Evolutionary conservation across 2,113 vertebrate species (phyloP).

Genomic region (Lampris incognitus): DNA sequence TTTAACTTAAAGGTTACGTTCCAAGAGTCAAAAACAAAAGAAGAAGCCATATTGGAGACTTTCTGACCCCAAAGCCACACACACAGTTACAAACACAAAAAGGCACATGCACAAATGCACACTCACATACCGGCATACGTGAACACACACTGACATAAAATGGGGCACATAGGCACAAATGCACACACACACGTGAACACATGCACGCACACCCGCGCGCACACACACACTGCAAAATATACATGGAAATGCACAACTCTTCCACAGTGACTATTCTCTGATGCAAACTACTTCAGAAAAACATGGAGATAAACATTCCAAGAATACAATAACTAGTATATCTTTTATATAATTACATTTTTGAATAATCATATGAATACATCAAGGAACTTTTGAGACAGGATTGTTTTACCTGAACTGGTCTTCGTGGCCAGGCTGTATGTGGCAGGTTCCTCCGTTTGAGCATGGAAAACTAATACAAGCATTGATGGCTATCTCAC

Average conservation of each 20-base stretch:
- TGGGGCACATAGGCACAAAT: neutral
- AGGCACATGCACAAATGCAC: too few species aligned
- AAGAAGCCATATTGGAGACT: neutral
- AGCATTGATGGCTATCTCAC: conserved; percentile 90
- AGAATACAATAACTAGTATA: too few species aligned
- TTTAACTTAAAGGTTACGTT: neutral
- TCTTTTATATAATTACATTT: too few species aligned
- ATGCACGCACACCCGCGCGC: neutral
- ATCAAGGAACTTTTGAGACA: too few species aligned
- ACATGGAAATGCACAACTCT: neutral
- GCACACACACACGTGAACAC: neutral
- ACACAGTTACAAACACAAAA: too few species aligned
- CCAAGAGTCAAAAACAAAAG: neutral
- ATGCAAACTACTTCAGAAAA: too few species aligned
- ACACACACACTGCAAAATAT: neutral
- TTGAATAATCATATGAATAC: too few species aligned
- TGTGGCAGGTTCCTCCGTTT: conserved; percentile 94
- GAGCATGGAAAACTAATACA: conserved; percentile 92
- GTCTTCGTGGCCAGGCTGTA: conserved; percentile 85
- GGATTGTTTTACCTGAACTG: conserved; percentile 89
- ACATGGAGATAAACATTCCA: too few species aligned
- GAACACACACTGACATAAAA: too few species aligned
- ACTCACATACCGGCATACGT: too few species aligned
- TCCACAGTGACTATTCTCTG: too few species aligned
- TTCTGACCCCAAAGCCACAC: too few species aligned